Evolutionary conservation across 2,113 vertebrate species (phyloP), one percentile per base, ranked within the genome.

Genomic region (Amia ocellicauda): DNA sequence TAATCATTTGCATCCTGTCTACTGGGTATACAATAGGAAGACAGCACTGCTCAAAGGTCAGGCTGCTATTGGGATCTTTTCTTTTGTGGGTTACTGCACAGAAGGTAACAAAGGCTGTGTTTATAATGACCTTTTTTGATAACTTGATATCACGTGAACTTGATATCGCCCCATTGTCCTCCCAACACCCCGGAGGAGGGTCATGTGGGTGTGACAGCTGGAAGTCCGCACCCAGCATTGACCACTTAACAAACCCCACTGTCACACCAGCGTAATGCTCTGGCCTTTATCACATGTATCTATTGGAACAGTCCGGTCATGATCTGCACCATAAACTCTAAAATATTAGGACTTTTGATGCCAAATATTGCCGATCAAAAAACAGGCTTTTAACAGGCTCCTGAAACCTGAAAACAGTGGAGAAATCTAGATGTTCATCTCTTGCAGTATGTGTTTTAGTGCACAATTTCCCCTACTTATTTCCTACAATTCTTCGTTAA

Each of bases 41-140:
- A 69, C 41, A 79, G 71, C 47, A 74, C 74, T 76, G 76, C 72
- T 77, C 71, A 83, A 84, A 81, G 67, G 73, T 83, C 80, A 75
- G 78, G 67, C 75, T 78, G 60, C 0, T 28, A 59, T 67, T 72
- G 62, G 72, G 82, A 82, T 85, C 78, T 68, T 84, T 86, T 78
- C 75, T 79, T 75, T 75, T 69, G 74, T 58, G 71, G 62, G 68
- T 78, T 80, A 71, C 74, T 78, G 65, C 66, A 62, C 68, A 74
- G 74, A 72, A 73, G 74, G 62, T 60, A 84, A 85, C 79, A 89
- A 88, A 82, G 78, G 74, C 80, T 84, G 81, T 80, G 81, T 85
- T 74, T 79, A 74, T 70, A 79, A 76, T 75, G 76, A 85, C 78
- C 85, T 84, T n/a, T n/a, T n/a, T n/a, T n/a, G 71, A 67, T 74